Evolutionary conservation across 1,140 invertebrate species (phyloP).

Genomic region (Magallana ariakensis): DNA sequence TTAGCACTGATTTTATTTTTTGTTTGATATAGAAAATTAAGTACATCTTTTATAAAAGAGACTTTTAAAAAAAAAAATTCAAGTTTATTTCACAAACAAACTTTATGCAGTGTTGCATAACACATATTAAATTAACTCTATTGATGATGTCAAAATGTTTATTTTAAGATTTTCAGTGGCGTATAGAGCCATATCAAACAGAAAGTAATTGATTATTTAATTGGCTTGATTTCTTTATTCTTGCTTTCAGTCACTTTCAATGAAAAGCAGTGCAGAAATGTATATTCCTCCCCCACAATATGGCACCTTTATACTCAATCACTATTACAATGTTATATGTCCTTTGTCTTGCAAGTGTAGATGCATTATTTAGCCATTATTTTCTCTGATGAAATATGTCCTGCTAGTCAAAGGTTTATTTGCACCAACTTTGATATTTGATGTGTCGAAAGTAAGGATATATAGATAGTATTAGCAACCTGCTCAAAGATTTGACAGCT

Average conservation of each 20-base stretch:
- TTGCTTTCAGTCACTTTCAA: constrained; percentile 21
- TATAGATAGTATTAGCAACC: no score
- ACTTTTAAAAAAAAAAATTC: no score
- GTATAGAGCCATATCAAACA: neutral
- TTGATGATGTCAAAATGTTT: no score
- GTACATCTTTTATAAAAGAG: no score
- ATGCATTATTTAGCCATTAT: constrained; percentile 8
- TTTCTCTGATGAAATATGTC: neutral
- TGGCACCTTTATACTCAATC: constrained; percentile 13
- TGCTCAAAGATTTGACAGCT: no score
- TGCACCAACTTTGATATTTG: no score
- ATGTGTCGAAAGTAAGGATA: no score
- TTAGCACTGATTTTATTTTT: neutral
- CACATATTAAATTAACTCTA: no score
- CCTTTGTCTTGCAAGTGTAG: constrained; percentile 33
- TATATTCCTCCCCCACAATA: neutral
- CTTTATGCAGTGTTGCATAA: no score
- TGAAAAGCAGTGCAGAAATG: neutral
- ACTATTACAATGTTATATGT: neutral
- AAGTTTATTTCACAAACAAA: no score
- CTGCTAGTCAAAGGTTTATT: constrained; percentile 7
- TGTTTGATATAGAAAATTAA: neutral
- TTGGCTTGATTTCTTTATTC: constrained; percentile 14
- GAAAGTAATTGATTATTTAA: neutral
- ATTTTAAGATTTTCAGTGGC: no score